Base-by-base conservation (phyloP, 2,113 vertebrate genomes). In the Corvus moneduloides region DNA sequence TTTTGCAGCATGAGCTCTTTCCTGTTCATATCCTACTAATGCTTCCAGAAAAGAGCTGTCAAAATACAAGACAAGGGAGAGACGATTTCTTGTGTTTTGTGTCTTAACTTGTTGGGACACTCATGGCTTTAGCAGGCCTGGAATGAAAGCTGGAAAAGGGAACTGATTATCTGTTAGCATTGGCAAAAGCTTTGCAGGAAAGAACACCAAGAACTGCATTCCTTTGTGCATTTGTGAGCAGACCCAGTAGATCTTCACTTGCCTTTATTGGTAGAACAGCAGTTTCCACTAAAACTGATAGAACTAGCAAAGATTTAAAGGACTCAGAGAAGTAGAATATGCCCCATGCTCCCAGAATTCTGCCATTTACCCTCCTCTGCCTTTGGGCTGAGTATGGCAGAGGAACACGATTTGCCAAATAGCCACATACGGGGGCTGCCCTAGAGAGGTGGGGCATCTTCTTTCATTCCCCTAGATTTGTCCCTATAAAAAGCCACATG, bases 351-450 rank as follows among this genome's bases (percentile, higher is more conserved):
- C 44, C 49, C 78, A 58, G 14, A 61, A 68, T 63, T 76, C 75
- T 82, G 22, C 39, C 12, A 44, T 72, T 28, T 63, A 5, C 43
- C 43, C 22, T 33, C n/a, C 28, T 74, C 32, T 84, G 39, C 49
- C n/a, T 41, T 52, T 55, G 33, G 41, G 37, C 64, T 67, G 43
- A 59, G 66, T 32, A 5, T 15, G 23, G 46, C 23, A 83, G 33
- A 68, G 49, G 39, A 87, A 6, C 8, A 2, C 35, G 46, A 24
- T 44, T 69, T 90, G 67, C 27, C 43, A 63, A 74, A 32, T 2
- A 9, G 20, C 58, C 0, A 0, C 11, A 3, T 32, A 18, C 10
- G 0, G 4, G 41, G 49, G 26, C 80, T 89, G 67, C 51, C 59
- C 33, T 37, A 66, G 51, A 0, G 0, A 87, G 39, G 61, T 59